phyloP scores from a whole-genome alignment of 2,113 vertebrate genomes.

The Megaceryle maxima region DNA sequence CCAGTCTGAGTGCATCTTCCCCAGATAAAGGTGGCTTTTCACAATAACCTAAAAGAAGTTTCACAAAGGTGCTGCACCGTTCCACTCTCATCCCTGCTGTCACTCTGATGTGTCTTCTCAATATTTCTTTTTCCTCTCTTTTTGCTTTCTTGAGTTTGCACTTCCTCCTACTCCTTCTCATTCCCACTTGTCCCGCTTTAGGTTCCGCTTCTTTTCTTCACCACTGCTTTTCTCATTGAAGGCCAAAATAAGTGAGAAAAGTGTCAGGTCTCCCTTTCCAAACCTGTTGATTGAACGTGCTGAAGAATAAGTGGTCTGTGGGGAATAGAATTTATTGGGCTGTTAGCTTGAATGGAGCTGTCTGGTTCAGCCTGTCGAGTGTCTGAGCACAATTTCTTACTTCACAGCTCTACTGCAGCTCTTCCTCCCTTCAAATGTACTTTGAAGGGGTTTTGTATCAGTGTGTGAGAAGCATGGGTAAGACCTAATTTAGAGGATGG shows the following conservation, averaged over 20 bases:
- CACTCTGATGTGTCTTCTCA: background rate
- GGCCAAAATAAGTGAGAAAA: conserved; percentile 24
- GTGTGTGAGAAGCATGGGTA: background rate
- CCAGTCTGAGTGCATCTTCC: background rate
- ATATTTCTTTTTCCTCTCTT: background rate
- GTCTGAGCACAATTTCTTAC: conserved; percentile 8
- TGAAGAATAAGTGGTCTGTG: conserved; percentile 23
- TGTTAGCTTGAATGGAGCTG: conserved; percentile 4
- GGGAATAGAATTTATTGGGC: conserved; percentile 25
- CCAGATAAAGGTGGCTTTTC: background rate
- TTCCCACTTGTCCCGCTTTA: background rate
- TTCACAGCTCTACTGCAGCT: background rate
- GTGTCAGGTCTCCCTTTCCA: background rate
- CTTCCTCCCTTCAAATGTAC: background rate
- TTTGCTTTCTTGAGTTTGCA: background rate
- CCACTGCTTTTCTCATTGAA: background rate
- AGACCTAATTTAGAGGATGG: background rate
- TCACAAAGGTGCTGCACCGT: background rate
- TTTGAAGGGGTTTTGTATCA: background rate
- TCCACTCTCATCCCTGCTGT: background rate
- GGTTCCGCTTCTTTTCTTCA: background rate
- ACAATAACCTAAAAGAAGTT: background rate
- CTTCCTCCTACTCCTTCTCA: background rate
- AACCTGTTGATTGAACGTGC: background rate
- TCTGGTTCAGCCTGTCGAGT: background rate